These are phyloP conservation scores for Ceyx margarethae DNA, from an alignment of 2,113 vertebrate species.

Conservation along the genomic window DNA sequence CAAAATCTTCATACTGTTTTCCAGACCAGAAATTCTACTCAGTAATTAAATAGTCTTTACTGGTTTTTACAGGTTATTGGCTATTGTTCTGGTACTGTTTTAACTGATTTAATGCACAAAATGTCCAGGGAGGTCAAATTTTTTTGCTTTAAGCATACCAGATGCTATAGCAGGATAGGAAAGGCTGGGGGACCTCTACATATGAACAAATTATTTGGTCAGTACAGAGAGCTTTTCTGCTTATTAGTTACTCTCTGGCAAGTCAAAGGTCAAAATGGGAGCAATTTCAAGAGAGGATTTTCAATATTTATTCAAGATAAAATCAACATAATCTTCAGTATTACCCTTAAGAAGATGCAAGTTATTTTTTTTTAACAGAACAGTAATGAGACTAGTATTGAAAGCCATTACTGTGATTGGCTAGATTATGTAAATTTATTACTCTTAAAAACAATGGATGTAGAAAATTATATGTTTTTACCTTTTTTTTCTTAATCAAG, in stretches of 20 bases:
- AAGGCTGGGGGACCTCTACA: background rate
- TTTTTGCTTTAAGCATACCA: background rate
- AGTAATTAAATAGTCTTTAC: constrained; percentile 27
- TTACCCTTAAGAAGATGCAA: background rate
- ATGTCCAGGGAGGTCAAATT: background rate
- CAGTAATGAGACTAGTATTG: background rate
- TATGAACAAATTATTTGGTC: background rate
- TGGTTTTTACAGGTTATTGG: background rate
- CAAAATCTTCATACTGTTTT: constrained; percentile 17
- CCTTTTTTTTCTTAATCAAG: background rate
- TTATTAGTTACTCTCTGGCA: background rate
- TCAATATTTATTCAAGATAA: background rate
- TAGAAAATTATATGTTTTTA: background rate
- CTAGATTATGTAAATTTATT: background rate
- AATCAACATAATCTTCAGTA: background rate
- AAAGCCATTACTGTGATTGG: background rate
- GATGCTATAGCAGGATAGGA: background rate
- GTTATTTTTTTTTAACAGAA: background rate
- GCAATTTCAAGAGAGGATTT: background rate
- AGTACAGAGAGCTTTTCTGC: background rate
- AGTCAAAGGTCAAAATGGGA: background rate
- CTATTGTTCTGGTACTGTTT: constrained; percentile 20
- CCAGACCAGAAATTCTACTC: constrained; percentile 15
- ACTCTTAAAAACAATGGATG: background rate
- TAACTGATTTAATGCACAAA: constrained; percentile 10